Base-by-base conservation (phyloP, 2,113 vertebrate species). In the Vicugna pacos region DNA sequence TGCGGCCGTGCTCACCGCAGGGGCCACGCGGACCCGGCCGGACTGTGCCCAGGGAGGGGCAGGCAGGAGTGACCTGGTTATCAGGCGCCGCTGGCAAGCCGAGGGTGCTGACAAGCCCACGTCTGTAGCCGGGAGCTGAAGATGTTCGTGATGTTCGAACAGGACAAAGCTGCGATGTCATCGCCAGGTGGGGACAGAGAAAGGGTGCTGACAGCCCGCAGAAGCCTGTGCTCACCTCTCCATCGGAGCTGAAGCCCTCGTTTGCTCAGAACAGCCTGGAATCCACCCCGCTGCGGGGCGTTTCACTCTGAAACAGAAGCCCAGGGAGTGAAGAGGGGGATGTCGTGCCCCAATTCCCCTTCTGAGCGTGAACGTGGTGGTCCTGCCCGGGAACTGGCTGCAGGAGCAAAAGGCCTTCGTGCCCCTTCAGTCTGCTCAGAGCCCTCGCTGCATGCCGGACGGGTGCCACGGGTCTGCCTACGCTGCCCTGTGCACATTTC, bases 131-230 rank as follows among this genome's bases (percentile, higher is more conserved):
- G 4, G 89, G 73, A 92, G 93, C 95, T 96, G 97, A 89, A 97
- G 91, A 64, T 60, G 97, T 77, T 91, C 82, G 42, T 80, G 60
- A 75, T 70, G 32, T 97, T 97, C 95, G 70, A 94, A 69, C 48
- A 93, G 95, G 91, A 96, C 84, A 96, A 67, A 95, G 83, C 60
- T 62, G 32, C 79, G 26, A 35, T 91, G 92, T 84, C 96, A 79
- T 92, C 75, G 3, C 38, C 54, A 32, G 84, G 56, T 30, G 30
- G 56, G 11, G 32, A 67, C 62, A 42, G 94, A 46, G 86, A 42
- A 62, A 93, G 96, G 95, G 93, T 80, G 97, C 94, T 98, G 98
- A 98, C 98, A 97, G 97, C 84, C 96, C 79, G 28, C 76, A 84
- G 83, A 93, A 97, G 95, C 94, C 89, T 91, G 93, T 0, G 0